Conservation (phyloP, 1,140 invertebrate species). For the Lepidostoma basale region DNA sequence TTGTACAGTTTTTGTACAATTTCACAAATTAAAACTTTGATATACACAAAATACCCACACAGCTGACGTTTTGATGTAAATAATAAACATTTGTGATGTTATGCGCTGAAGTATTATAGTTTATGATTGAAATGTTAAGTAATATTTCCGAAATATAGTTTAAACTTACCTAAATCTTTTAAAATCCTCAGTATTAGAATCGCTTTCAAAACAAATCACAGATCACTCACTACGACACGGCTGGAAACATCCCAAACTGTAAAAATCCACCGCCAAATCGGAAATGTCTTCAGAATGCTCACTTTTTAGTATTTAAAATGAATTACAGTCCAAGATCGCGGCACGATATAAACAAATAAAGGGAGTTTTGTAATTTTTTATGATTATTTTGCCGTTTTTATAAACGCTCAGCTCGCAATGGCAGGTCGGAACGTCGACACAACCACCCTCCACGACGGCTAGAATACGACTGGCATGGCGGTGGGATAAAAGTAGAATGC, state of each 20-base stretch:
- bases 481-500: slow-evolving; percentile 18
- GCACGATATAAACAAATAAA: background rate
- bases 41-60: no score
- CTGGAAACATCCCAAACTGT: background rate
- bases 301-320: slow-evolving; percentile 9
- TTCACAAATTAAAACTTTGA: no score
- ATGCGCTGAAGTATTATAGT: no score
- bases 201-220: slow-evolving; percentile 22
- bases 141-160: no score
- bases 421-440: background rate
- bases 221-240: slow-evolving; percentile 1
- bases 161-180: slow-evolving; percentile 15
- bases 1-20: no score
- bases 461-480: slow-evolving; percentile 10
- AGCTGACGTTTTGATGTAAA: no score
- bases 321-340: background rate
- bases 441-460: background rate
- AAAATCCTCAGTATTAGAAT: background rate
- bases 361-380: background rate
- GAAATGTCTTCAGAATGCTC: background rate
- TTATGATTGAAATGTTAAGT: no score
- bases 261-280: background rate
- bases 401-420: slow-evolving; percentile 2
- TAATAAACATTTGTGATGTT: no score
- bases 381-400: slow-evolving; percentile 13